Percentiles rank a stretch among this genome's conserved stretches.
phyloP scores from a whole-genome alignment of 1,140 invertebrate genomes.

The Ditylenchus dipsaci region DNA sequence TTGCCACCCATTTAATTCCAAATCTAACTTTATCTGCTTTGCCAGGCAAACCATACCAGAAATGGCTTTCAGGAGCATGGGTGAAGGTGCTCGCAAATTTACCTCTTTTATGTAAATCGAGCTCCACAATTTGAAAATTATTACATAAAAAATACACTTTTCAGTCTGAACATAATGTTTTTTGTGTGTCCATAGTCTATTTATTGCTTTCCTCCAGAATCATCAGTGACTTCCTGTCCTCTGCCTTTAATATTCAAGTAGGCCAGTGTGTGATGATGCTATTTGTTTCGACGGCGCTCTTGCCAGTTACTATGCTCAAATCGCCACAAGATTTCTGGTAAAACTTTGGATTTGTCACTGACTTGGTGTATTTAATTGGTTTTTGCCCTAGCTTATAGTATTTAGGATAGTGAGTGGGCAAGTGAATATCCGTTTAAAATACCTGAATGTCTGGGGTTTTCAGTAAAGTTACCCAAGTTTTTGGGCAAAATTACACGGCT shows the following conservation, averaged over 20 bases:
- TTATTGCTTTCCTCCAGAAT: constrained; percentile 44
- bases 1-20: constrained; percentile 24
- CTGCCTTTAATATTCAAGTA: constrained; percentile 21
- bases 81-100: constrained; percentile 23
- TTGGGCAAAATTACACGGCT: too few relatives aligned
- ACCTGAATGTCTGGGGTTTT: too few relatives aligned
- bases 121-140: too few relatives aligned
- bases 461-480: too few relatives aligned
- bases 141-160: too few relatives aligned
- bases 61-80: constrained; percentile 42
- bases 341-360: too few relatives aligned
- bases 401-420: too few relatives aligned
- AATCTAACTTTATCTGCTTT: neutral
- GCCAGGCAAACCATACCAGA: constrained; percentile 45
- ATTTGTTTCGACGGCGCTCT: constrained; percentile 27
- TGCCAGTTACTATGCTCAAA: constrained; percentile 40
- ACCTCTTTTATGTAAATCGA: constrained; percentile 13
- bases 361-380: neutral
- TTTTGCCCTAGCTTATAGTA: too few relatives aligned
- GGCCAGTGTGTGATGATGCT: constrained; percentile 39
- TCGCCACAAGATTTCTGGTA: constrained; percentile 43
- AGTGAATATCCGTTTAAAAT: too few relatives aligned
- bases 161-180: constrained; percentile 31
- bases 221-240: constrained; percentile 36
- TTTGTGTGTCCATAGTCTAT: constrained; percentile 37